Percentiles rank a stretch among this genome's conserved stretches.
Conservation (phyloP, 2,888 invertebrate species). For the Rhagonycha fulva region DNA sequence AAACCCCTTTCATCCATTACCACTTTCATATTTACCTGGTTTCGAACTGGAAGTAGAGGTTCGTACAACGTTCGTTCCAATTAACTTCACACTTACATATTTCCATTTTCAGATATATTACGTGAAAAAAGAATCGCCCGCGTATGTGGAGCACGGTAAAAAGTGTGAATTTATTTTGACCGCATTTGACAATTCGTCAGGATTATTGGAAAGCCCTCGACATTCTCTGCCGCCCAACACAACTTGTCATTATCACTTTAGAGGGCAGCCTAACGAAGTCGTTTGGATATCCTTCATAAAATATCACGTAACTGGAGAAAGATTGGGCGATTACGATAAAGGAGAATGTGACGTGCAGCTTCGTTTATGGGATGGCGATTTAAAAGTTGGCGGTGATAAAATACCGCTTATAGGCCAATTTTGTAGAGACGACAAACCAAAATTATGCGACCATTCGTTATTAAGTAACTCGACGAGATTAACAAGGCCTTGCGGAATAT, state of each 20-base stretch:
- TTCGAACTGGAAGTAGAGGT: conserved; percentile 84
- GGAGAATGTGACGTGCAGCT: conserved; percentile 76
- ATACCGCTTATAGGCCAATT: conserved; percentile 71
- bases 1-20: conserved; percentile 80
- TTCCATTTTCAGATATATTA: conserved; percentile 63
- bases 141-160: conserved; percentile 73
- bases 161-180: conserved; percentile 78
- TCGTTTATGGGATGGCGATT: conserved; percentile 75
- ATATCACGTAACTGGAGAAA: conserved; percentile 70
- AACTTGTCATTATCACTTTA: conserved; percentile 79
- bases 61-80: conserved; percentile 37
- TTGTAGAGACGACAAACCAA: conserved; percentile 76
- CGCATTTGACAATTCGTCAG: conserved; percentile 74
- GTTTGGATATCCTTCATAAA: conserved; percentile 85
- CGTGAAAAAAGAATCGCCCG: conserved; percentile 76
- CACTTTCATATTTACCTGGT: conserved; percentile 76
- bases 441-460: conserved; percentile 74
- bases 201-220: conserved; percentile 73
- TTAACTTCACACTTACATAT: neutral
- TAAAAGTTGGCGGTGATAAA: conserved; percentile 48
- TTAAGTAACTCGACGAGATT: conserved; percentile 73
- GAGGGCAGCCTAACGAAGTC: conserved; percentile 74
- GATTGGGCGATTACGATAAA: conserved; percentile 68
- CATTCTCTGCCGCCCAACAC: conserved; percentile 82
- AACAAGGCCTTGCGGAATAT: conserved; percentile 70